Conservation (phyloP, 2,888 invertebrate species). For the Anoncus sp. region DNA sequence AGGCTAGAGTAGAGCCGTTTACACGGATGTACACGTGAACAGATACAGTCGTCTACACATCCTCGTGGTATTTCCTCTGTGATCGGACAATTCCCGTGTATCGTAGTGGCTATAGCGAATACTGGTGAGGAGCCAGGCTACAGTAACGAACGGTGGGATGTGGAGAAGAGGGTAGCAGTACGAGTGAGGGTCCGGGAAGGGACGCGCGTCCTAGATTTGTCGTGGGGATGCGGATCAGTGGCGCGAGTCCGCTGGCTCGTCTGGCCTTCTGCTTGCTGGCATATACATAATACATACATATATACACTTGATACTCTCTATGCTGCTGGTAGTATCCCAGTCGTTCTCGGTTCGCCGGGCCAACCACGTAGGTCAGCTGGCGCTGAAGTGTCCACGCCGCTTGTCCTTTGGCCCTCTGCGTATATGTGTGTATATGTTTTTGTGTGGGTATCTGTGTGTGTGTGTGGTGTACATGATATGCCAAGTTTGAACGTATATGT, state of each 20-base stretch:
- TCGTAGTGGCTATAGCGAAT: conserved; percentile 20
- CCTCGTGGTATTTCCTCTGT: conserved; percentile 49
- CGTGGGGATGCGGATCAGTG: conserved; percentile 60
- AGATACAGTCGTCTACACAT: conserved; percentile 43
- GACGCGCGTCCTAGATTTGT: conserved; percentile 61
- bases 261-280: conserved; percentile 44
- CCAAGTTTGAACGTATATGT: conserved; percentile 32
- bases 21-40: conserved; percentile 44
- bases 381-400: conserved; percentile 45
- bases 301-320: conserved; percentile 33
- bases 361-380: conserved; percentile 56
- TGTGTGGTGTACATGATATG: conserved; percentile 24
- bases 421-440: too few species aligned
- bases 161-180: conserved; percentile 2
- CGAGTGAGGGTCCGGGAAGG: conserved; percentile 35
- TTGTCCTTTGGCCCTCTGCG: conserved; percentile 29
- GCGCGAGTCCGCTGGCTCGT: conserved; percentile 56
- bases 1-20: conserved; percentile 19
- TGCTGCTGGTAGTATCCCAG: conserved; percentile 27
- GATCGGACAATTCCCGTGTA: conserved; percentile 39
- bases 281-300: conserved; percentile 27
- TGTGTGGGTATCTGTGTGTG: too few species aligned
- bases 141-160: conserved; percentile 34
- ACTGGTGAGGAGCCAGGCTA: conserved; percentile 31
- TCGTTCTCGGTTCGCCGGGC: conserved; percentile 43